These are phyloP conservation scores for Melieria omissa DNA, from an alignment of 2,888 invertebrate species.

Conservation along the genomic window DNA sequence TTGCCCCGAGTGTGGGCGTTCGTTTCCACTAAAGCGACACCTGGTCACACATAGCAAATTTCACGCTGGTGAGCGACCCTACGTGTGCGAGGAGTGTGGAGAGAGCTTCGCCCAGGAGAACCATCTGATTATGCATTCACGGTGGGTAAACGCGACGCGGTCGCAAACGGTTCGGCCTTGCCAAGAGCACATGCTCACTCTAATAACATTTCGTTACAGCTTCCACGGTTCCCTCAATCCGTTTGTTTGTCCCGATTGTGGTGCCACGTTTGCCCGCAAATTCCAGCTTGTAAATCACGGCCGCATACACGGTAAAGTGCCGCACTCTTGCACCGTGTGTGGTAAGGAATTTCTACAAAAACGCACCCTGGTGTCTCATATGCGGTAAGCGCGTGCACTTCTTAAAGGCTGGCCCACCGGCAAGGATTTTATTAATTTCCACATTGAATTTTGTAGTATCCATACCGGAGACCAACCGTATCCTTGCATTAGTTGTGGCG, in stretches of 20 bases:
- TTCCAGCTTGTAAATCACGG: slow-evolving; percentile 88
- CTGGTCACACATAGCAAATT: slow-evolving; percentile 87
- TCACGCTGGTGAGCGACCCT: slow-evolving; percentile 86
- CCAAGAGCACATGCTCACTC: neutral
- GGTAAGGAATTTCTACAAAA: slow-evolving; percentile 89
- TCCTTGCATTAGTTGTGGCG: slow-evolving; percentile 80
- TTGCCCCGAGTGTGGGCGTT: slow-evolving; percentile 84
- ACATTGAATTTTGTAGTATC: slow-evolving; percentile 67
- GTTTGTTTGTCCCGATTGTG: slow-evolving; percentile 92
- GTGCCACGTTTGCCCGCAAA: slow-evolving; percentile 84
- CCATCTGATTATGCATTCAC: slow-evolving; percentile 72
- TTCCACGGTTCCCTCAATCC: slow-evolving; percentile 97
- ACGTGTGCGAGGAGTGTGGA: slow-evolving; percentile 88
- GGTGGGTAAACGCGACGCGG: slow-evolving; percentile 51
- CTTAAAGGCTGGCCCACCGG: neutral
- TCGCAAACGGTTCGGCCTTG: neutral
- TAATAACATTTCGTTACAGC: slow-evolving; percentile 62
- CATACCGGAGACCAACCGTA: slow-evolving; percentile 81
- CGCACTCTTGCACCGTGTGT: slow-evolving; percentile 84
- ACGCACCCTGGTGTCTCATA: slow-evolving; percentile 82
- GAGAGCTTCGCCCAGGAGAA: slow-evolving; percentile 93
- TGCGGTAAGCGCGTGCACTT: slow-evolving; percentile 70
- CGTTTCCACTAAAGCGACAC: slow-evolving; percentile 84
- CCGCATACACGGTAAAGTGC: slow-evolving; percentile 81
- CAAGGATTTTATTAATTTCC: neutral